These are phyloP conservation scores for Triplophysa bombifrons DNA, from an alignment of 2,797 vertebrate species.

Conservation along the genomic window DNA sequence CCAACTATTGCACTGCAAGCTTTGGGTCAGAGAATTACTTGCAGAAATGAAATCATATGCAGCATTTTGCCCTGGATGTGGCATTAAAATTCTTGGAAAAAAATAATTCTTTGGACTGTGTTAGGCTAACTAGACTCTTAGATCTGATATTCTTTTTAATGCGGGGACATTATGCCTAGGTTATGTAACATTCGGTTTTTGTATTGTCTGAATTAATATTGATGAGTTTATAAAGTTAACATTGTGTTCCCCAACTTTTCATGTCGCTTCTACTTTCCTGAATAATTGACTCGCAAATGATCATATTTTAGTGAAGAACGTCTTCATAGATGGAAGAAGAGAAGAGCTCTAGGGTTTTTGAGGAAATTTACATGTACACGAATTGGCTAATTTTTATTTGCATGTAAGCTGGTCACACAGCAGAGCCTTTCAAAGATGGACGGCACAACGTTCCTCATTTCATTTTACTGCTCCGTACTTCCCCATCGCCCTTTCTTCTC, in stretches of 20 bases:
- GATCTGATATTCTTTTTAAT: too few relatives aligned
- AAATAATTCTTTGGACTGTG: neutral
- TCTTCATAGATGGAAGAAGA: neutral
- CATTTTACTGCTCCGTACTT: neutral
- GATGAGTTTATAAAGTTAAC: neutral
- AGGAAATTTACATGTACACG: conserved; percentile 4
- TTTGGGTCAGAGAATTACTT: conserved; percentile 15
- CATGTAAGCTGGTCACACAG: neutral
- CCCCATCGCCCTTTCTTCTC: neutral
- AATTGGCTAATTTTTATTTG: conserved; percentile 3
- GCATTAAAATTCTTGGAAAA: neutral
- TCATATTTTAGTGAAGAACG: conserved; percentile 6
- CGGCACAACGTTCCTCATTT: conserved; percentile 15
- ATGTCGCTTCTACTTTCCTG: neutral
- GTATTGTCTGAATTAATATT: neutral
- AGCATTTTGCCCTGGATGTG: neutral
- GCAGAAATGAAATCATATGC: neutral
- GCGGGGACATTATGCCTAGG: too few relatives aligned
- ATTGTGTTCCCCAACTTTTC: neutral
- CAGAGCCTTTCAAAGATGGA: conserved; percentile 13
- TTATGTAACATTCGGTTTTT: too few relatives aligned
- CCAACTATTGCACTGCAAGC: neutral
- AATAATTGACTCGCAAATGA: neutral
- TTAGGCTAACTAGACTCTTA: neutral
- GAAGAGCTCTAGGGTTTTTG: neutral